Percentiles rank a stretch among this genome's conserved stretches.
These are phyloP conservation scores for Apamea crenata DNA, from an alignment of 2,888 invertebrate species.

Conservation along the genomic window DNA sequence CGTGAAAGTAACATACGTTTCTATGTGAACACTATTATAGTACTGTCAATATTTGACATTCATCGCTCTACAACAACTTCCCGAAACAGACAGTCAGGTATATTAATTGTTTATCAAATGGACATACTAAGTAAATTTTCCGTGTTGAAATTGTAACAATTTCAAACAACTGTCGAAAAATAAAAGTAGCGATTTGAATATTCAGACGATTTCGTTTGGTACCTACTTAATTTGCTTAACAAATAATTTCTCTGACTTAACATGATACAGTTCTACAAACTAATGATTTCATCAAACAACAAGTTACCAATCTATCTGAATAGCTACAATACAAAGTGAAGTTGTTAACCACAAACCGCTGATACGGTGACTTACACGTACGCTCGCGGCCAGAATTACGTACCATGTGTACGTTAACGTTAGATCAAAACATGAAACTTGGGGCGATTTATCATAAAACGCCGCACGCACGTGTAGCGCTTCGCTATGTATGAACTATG, in stretches of 20 bases:
- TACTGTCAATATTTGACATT: not conserved
- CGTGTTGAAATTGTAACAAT: not conserved
- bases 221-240: not conserved
- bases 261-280: not conserved
- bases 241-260: not conserved
- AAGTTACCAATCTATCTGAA: slow-evolving; percentile 17
- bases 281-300: not conserved
- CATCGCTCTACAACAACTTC: not conserved
- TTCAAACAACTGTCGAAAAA: not conserved
- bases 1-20: not conserved
- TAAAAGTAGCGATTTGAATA: not conserved
- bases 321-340: slow-evolving; percentile 24
- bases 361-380: slow-evolving; percentile 34
- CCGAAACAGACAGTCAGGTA: not conserved
- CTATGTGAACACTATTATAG: not conserved
- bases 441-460: slow-evolving; percentile 74
- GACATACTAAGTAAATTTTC: not conserved
- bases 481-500: slow-evolving; percentile 68
- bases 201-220: not conserved
- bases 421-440: slow-evolving; percentile 70
- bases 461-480: slow-evolving; percentile 72
- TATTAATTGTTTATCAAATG: not conserved
- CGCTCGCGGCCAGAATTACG: slow-evolving; percentile 14
- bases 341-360: slow-evolving; percentile 34
- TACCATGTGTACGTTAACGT: slow-evolving; percentile 52